Evolutionary conservation across 2,888 invertebrate species (phyloP).

Genomic region (Macrostomum cliftonense): DNA sequence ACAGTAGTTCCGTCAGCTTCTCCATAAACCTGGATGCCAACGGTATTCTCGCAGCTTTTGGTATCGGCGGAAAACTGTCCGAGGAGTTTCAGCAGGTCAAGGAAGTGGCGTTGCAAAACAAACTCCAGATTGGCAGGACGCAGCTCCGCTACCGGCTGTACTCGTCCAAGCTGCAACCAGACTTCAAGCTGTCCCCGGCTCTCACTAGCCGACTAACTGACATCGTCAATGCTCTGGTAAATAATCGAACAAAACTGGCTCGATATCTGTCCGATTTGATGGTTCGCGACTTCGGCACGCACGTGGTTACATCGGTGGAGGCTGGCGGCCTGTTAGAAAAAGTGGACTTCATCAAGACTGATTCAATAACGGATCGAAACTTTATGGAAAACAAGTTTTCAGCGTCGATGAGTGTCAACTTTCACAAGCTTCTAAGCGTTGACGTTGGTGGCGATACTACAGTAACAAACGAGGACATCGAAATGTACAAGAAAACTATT

Average conservation of each 20-base stretch:
- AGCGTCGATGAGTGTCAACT: no score
- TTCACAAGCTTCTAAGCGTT: no score
- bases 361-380: slow-evolving; percentile 10
- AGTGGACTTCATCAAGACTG: slow-evolving; percentile 16
- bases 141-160: slow-evolving; percentile 14
- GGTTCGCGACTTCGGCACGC: slow-evolving; percentile 23
- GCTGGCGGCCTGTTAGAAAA: slow-evolving; percentile 18
- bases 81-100: slow-evolving; percentile 16
- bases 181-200: slow-evolving; percentile 14
- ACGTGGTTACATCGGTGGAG: slow-evolving; percentile 19
- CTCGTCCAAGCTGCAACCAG: slow-evolving; percentile 16
- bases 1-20: slow-evolving; percentile 16
- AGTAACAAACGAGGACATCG: no score
- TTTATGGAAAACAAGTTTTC: no score
- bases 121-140: slow-evolving; percentile 8
- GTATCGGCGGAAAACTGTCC: slow-evolving; percentile 20
- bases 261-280: slow-evolving; percentile 21
- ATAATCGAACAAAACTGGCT: slow-evolving; percentile 17
- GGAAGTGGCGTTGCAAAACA: slow-evolving; percentile 15
- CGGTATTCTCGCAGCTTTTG: slow-evolving; percentile 1
- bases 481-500: no score
- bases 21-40: slow-evolving; percentile 18
- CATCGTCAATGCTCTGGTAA: slow-evolving; percentile 18
- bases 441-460: no score
- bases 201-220: slow-evolving; percentile 17